phyloP scores from a whole-genome alignment of 37 sponge, comb jelly and placozoan genomes.

The Petrosia ficiformis region DNA sequence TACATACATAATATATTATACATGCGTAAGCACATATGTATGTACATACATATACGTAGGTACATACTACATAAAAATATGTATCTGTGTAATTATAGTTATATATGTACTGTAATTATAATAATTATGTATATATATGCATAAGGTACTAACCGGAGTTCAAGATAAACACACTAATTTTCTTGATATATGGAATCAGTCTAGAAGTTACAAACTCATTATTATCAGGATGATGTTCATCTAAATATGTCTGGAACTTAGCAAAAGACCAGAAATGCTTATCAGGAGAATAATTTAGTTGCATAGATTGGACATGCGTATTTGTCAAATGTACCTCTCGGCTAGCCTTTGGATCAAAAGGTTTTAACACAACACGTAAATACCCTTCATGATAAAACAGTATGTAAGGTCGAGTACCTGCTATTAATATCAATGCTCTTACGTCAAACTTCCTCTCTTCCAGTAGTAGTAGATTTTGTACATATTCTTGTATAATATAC shows the following conservation, averaged over 20 bases:
- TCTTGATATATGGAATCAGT: slow-evolving; percentile 75
- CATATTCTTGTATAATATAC: slow-evolving; percentile 71
- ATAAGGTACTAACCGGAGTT: slow-evolving; percentile 57
- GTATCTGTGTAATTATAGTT: background rate
- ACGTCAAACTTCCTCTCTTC: slow-evolving; percentile 83
- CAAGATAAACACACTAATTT: slow-evolving; percentile 51
- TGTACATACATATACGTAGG: background rate
- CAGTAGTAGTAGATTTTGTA: slow-evolving; percentile 51
- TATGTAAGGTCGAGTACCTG: slow-evolving; percentile 64
- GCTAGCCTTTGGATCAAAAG: slow-evolving; percentile 34
- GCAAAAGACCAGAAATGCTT: slow-evolving; percentile 79
- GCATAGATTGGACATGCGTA: slow-evolving; percentile 67
- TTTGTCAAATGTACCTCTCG: slow-evolving; percentile 74
- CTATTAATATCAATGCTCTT: slow-evolving; percentile 68
- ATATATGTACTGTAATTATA: background rate
- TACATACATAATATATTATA: no score
- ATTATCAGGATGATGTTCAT: slow-evolving; percentile 38
- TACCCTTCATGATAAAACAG: slow-evolving; percentile 86
- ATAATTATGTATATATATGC: background rate
- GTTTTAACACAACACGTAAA: slow-evolving; percentile 58
- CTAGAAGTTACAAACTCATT: slow-evolving; percentile 44
- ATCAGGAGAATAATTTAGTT: slow-evolving; percentile 20
- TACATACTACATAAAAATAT: background rate
- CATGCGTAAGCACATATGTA: background rate
- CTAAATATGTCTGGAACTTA: slow-evolving; percentile 67